Base-by-base conservation (phyloP, 2,113 vertebrate species). In the Solea senegalensis region DNA sequence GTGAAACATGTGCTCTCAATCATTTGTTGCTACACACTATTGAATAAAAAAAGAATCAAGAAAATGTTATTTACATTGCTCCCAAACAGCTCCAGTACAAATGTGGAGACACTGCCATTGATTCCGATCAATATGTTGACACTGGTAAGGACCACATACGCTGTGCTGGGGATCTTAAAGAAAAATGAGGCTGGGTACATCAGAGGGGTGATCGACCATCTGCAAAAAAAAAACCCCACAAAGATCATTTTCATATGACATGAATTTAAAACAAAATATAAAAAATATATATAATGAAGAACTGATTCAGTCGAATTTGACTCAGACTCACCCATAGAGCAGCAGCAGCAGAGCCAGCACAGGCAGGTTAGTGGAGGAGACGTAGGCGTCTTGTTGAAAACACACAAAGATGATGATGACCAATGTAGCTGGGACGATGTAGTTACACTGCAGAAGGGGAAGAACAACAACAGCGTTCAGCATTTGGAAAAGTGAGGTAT, bases 141-240 rank as follows among this genome's bases (percentile, higher is more conserved):
- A 0, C 97, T 98, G 78, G 98, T 99, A 59, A 99, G 92, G 55
- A 98, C 97, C 84, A 99, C 97, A 0, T 99, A 99, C 0, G 98
- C 98, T 0, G 97, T 99, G 90, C 97, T 99, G 73, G 98, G 98
- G 79, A 99, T 99, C 93, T 97, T 97, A 84, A 99, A 99, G 89
- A 99, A 94, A 10, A 99, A 99, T 7, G 98, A 99, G 16, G 98
- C 98, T 7, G 98, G 98, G 85, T 99, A 99, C 98, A 99, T 99
- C 85, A 99, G 94, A 41, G 98, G 97, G 0, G 98, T 99, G 88
- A 98, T 99, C 1, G 98, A 98, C 98, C 98, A 99, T 79, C 98
- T 99, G 88, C 4, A 78, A 26, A 27, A 46, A 82, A 9, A 77
- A 21, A 45, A 45, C 44, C 9, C 21, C 21, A 41, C 3, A 57